Evolutionary conservation across 2,888 invertebrate genomes (phyloP).

Genomic region (Lycia hirtaria): DNA sequence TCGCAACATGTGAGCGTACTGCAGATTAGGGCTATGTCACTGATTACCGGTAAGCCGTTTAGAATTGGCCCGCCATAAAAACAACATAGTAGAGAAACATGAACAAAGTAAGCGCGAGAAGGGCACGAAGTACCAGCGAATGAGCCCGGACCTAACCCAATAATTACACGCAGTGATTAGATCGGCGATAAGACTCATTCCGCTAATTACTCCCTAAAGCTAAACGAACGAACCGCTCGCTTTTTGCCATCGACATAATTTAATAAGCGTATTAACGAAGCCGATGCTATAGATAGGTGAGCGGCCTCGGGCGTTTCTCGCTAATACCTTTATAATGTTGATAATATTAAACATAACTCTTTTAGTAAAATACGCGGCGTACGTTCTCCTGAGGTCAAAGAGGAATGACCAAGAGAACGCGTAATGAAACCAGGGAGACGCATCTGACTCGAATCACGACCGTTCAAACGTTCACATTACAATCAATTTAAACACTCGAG

Average conservation of each 20-base stretch:
- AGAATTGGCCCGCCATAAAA: conserved; percentile 5
- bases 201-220: conserved; percentile 85
- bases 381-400: conserved; percentile 73
- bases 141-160: conserved; percentile 68
- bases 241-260: conserved; percentile 83
- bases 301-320: conserved; percentile 69
- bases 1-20: conserved; percentile 22
- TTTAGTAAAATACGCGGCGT: conserved; percentile 53
- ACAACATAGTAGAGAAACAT: conserved; percentile 37
- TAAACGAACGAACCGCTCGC: conserved; percentile 69
- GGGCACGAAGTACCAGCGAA: conserved; percentile 53
- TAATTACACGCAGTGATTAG: conserved; percentile 81
- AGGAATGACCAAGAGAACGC: conserved; percentile 80
- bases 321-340: conserved; percentile 73
- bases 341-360: conserved; percentile 56
- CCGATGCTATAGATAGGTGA: conserved; percentile 78
- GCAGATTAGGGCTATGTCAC: conserved; percentile 9
- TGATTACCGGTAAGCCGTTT: conserved; percentile 1
- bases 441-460: conserved; percentile 77
- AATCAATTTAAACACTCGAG: conserved; percentile 78
- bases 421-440: conserved; percentile 73
- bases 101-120: conserved; percentile 51
- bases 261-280: conserved; percentile 83
- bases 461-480: conserved; percentile 77
- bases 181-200: conserved; percentile 80